Evolutionary conservation across 2,113 vertebrate species (phyloP).

Genomic region (Panthera uncia): DNA sequence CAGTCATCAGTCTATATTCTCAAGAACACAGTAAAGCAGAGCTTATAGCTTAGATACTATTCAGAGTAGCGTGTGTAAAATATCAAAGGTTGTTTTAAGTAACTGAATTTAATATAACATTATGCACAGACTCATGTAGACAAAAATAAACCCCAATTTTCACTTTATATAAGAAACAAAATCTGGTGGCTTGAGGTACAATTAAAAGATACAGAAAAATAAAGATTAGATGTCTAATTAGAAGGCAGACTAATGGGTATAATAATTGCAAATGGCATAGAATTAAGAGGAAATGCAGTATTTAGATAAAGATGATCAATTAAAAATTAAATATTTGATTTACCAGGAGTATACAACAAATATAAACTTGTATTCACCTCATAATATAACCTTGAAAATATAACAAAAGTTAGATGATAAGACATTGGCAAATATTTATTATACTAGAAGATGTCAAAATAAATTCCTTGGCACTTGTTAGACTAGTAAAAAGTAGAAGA

Average conservation of each 20-base stretch:
- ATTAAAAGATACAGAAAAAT: not conserved
- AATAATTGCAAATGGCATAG: not conserved
- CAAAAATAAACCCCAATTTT: not conserved
- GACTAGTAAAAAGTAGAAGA: not conserved
- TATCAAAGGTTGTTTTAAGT: not conserved
- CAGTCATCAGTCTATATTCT: not conserved
- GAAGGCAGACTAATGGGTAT: not conserved
- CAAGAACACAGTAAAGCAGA: not conserved
- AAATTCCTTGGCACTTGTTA: not conserved
- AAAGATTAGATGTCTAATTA: not conserved
- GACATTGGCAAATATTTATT: not conserved
- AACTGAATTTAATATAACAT: not conserved
- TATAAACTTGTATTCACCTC: not conserved
- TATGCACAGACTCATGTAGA: not conserved
- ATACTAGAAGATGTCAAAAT: not conserved
- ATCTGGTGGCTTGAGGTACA: not conserved
- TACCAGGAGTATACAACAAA: not conserved
- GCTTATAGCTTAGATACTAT: accelerated
- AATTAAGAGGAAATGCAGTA: not conserved
- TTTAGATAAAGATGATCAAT: not conserved
- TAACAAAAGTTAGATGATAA: not conserved
- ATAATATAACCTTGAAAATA: not conserved
- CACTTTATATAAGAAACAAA: not conserved
- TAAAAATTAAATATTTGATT: not conserved
- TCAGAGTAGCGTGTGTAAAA: not conserved